These are phyloP conservation scores for Lamprotornis superbus DNA, from an alignment of 2,113 vertebrate species.

Conservation along the genomic window DNA sequence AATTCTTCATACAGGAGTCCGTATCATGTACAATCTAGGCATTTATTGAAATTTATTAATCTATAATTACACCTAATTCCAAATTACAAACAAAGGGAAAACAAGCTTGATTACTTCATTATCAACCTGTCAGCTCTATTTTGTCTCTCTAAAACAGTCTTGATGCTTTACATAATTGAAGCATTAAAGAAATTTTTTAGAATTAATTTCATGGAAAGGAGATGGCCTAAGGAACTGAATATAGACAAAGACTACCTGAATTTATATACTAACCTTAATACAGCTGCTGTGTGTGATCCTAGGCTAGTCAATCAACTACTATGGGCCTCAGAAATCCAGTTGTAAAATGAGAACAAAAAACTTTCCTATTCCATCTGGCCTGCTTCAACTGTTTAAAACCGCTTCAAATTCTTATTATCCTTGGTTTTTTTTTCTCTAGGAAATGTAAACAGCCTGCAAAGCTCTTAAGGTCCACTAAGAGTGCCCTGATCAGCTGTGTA, in stretches of 20 bases:
- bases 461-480: background rate
- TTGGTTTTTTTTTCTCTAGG: accelerated
- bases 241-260: background rate
- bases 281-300: background rate
- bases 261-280: background rate
- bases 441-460: background rate
- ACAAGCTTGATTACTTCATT: background rate
- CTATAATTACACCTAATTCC: background rate
- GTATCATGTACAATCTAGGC: background rate
- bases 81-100: background rate
- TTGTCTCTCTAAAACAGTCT: background rate
- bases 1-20: background rate
- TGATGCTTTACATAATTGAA: background rate
- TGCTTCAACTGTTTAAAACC: background rate
- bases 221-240: background rate
- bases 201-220: background rate
- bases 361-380: background rate
- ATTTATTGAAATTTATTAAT: background rate
- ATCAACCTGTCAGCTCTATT: background rate
- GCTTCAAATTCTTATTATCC: background rate
- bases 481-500: background rate
- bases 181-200: background rate
- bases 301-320: background rate
- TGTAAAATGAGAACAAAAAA: background rate
- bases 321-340: background rate